phyloP scores from a whole-genome alignment of 2,113 vertebrate genomes.

The Mesitornis unicolor region DNA sequence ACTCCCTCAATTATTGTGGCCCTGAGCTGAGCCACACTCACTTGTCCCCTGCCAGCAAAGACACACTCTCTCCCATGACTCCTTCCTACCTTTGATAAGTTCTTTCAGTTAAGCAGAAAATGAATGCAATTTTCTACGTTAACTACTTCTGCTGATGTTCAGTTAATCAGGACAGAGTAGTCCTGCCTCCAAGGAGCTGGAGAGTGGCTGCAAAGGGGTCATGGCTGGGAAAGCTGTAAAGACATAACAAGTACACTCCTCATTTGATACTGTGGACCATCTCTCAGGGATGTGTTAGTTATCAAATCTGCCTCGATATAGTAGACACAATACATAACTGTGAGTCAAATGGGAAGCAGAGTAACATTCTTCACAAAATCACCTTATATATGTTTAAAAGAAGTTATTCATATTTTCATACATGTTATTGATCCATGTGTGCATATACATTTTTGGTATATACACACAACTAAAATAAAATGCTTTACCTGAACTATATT shows the following conservation, averaged over 20 bases:
- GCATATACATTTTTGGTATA: not conserved
- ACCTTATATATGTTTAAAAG: not conserved
- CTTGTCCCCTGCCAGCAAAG: too few relatives aligned
- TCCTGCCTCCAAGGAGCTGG: not conserved
- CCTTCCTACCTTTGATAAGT: not conserved
- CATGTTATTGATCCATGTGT: fast-evolving
- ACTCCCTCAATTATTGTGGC: too few relatives aligned
- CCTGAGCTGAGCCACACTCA: too few relatives aligned
- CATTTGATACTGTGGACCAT: fast-evolving
- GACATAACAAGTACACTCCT: not conserved
- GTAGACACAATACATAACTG: not conserved
- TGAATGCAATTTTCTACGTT: not conserved
- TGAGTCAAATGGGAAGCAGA: not conserved
- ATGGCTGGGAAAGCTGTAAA: not conserved
- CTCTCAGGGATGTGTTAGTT: not conserved
- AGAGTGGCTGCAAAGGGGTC: not conserved
- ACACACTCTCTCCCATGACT: not conserved
- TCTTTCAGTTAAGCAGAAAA: not conserved
- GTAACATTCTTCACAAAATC: not conserved
- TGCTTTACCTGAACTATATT: not conserved
- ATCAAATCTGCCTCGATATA: not conserved
- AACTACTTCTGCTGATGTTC: not conserved
- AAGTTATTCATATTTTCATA: not conserved
- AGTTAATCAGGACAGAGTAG: not conserved
- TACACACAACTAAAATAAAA: not conserved